Percentiles rank a stretch among this genome's conserved stretches.
phyloP scores from a whole-genome alignment of 2,888 invertebrate species.

The Criorhina ranunculi region DNA sequence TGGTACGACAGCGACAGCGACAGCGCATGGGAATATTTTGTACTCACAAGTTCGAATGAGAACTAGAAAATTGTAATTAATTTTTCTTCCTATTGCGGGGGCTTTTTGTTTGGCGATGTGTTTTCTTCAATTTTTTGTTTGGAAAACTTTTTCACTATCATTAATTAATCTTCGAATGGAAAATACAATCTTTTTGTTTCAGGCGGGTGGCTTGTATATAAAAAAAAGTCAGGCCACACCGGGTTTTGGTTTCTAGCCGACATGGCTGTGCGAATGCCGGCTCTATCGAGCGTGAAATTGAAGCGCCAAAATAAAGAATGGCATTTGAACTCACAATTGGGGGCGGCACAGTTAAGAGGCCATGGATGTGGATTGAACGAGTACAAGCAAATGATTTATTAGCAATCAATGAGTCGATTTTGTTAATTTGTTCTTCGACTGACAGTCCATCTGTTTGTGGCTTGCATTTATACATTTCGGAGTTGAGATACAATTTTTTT shows the following conservation, averaged over 20 bases:
- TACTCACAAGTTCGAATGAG: constrained; percentile 11
- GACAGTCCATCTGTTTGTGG: constrained; percentile 36
- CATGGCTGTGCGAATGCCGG: constrained; percentile 39
- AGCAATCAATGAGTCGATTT: constrained; percentile 48
- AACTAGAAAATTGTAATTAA: constrained; percentile 56
- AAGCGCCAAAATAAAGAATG: constrained; percentile 74
- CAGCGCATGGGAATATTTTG: constrained; percentile 33
- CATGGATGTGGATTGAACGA: constrained; percentile 20
- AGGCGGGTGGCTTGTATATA: constrained; percentile 48
- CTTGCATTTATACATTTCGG: constrained; percentile 27
- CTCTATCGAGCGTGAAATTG: constrained; percentile 73
- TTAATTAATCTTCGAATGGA: constrained; percentile 62
- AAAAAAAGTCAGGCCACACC: constrained; percentile 19
- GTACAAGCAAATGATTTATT: constrained; percentile 59
- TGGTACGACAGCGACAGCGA: not conserved
- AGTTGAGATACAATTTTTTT: constrained; percentile 15
- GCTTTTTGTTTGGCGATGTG: constrained; percentile 29
- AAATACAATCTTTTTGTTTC: constrained; percentile 36
- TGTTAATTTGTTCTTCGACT: constrained; percentile 56
- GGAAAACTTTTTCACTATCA: constrained; percentile 47
- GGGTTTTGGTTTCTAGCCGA: constrained; percentile 29
- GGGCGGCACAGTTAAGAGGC: constrained; percentile 65
- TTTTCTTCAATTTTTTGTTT: constrained; percentile 26
- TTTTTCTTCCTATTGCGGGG: constrained; percentile 40
- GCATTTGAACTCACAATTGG: constrained; percentile 72